phyloP scores from a whole-genome alignment of 1,140 invertebrate genomes.

The Cydia pomonella region DNA sequence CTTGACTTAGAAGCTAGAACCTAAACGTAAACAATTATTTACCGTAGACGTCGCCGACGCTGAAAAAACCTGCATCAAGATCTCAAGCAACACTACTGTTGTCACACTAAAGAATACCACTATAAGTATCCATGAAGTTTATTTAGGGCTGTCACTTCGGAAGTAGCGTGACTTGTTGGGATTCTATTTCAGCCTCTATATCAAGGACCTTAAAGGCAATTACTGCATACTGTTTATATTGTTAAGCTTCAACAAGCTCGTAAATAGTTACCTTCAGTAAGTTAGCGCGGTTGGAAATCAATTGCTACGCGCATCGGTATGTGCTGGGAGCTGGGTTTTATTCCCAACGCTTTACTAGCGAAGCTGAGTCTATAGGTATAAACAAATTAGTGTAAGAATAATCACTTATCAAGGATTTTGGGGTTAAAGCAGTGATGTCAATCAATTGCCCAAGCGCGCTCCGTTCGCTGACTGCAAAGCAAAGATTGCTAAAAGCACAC shows the following conservation, averaged over 20 bases:
- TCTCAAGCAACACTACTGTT: too few relatives aligned
- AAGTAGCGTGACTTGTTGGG: neutral
- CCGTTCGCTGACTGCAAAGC: too few relatives aligned
- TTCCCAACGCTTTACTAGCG: neutral
- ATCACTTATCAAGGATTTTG: too few relatives aligned
- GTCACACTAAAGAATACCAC: too few relatives aligned
- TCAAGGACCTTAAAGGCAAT: neutral
- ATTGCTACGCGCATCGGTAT: slow-evolving; percentile 22
- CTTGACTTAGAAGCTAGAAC: too few relatives aligned
- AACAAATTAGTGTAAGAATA: too few relatives aligned
- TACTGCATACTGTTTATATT: neutral
- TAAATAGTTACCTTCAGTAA: neutral
- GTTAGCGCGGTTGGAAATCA: slow-evolving; percentile 6
- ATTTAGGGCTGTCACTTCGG: neutral
- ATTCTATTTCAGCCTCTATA: neutral
- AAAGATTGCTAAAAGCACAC: too few relatives aligned
- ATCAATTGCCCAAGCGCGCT: too few relatives aligned
- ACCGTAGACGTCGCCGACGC: too few relatives aligned
- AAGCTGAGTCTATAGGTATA: neutral
- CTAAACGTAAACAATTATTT: too few relatives aligned
- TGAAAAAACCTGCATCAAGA: too few relatives aligned
- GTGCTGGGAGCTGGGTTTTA: neutral
- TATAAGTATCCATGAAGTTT: neutral
- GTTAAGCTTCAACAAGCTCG: neutral
- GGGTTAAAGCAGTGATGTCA: too few relatives aligned